Base-by-base conservation (phyloP, 2,113 vertebrate species). In the Limanda limanda region DNA sequence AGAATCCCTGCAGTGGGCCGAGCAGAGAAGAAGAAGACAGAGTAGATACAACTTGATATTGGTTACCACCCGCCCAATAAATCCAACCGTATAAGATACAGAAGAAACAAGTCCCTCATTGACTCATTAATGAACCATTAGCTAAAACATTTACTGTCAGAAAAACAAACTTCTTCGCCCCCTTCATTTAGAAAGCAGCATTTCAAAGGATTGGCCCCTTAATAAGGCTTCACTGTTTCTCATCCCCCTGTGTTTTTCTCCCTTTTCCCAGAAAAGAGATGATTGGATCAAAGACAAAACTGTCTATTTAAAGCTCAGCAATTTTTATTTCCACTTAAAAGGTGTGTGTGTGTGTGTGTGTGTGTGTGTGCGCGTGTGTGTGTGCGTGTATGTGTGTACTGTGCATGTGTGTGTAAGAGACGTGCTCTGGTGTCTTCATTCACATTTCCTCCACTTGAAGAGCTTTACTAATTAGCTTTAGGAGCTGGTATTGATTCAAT, bases 401-500 rank as follows among this genome's bases (percentile, higher is more conserved):
- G 35, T 37, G 8, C 27, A 66, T 61, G 35, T 62, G 37, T 68
- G 68, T 58, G 56, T 12, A 51, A 62, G 63, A 65, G 61, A 65
- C 61, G 56, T 18, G 59, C 51, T 58, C 21, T 1, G n/a, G n/a
- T 82, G 82, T 76, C 71, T 67, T 57, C 35, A 79, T 86, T 75
- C 69, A 52, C 57, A 55, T 76, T 78, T 89, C 65, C n/a, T 63
- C 9, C 63, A 78, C 72, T 82, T 64, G 52, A 79, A 72, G 70
- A 81, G 48, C 64, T 51, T 70, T 11, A 25, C 57, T 88, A 86
- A 89, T 88, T 86, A 84, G 70, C 77, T 89, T 87, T 82, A 74
- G 71, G 81, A 83, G 58, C 64, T 58, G 21, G 60, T 70, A 76
- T 88, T 77, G 81, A 89, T 92, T 89, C 71, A 87, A 81, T 86